Conservation (phyloP, 2,113 vertebrate genomes). For the Odocoileus hemionus region DNA sequence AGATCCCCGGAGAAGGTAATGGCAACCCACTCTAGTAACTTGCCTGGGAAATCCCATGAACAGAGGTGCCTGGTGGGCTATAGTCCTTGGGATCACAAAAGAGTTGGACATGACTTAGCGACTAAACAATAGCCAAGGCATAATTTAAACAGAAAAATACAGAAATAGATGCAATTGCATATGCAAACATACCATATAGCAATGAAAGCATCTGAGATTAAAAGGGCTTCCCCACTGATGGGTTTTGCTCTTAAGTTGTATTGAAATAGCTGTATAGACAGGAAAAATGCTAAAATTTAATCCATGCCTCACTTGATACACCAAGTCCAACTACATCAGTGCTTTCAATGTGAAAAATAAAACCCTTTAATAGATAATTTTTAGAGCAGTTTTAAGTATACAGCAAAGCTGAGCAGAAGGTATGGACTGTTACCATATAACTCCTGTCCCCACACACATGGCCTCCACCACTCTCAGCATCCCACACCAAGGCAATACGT, state of each 20-base stretch:
- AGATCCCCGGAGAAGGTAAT: background rate
- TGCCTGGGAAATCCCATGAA: background rate
- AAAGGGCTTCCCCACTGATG: background rate
- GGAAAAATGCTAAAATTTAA: background rate
- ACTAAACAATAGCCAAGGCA: background rate
- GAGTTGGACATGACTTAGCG: background rate
- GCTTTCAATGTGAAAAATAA: background rate
- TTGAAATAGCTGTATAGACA: background rate
- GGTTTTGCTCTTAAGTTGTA: background rate
- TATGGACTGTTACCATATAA: background rate
- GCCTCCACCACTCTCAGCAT: background rate
- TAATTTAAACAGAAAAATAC: background rate
- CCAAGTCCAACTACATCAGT: background rate
- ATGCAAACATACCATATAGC: background rate
- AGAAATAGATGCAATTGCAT: background rate
- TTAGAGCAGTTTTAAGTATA: background rate
- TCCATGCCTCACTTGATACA: background rate
- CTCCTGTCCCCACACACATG: background rate
- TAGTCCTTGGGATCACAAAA: background rate
- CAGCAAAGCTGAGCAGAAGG: background rate
- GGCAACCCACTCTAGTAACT: background rate
- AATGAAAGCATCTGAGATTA: background rate
- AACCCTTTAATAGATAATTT: background rate
- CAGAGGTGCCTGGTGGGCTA: background rate
- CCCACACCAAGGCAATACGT: background rate